Conservation (phyloP, 2,888 invertebrate genomes). For the Axea sp. region DNA sequence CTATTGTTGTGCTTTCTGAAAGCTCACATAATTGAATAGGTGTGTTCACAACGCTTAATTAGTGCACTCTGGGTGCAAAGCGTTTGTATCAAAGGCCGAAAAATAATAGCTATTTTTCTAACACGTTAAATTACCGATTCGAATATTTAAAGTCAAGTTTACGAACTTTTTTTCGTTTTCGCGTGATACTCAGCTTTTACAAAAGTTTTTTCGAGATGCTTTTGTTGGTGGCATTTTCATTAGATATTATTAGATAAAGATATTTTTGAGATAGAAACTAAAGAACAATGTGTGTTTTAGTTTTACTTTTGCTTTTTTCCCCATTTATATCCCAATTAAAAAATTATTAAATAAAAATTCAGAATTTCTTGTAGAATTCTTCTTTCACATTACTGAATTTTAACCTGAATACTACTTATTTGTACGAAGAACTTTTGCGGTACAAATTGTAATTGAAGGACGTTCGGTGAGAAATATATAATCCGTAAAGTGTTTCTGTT, state of each 20-base stretch:
- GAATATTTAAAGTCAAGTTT: slow-evolving; percentile 30
- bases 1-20: slow-evolving; percentile 39
- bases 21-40: slow-evolving; percentile 49
- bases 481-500: slow-evolving; percentile 53
- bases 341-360: too few species aligned
- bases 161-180: slow-evolving; percentile 23
- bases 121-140: slow-evolving; percentile 30
- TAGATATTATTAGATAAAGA: too few species aligned
- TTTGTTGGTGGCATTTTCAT: too few species aligned
- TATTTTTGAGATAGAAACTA: too few species aligned
- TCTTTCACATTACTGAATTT: slow-evolving; percentile 28
- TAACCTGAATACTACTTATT: slow-evolving; percentile 39
- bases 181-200: too few species aligned
- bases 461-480: slow-evolving; percentile 51
- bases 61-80: slow-evolving; percentile 21
- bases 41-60: slow-evolving; percentile 52
- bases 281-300: too few species aligned
- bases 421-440: slow-evolving; percentile 44
- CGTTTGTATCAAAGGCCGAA: slow-evolving; percentile 23
- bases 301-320: too few species aligned
- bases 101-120: slow-evolving; percentile 32
- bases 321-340: too few species aligned
- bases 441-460: slow-evolving; percentile 49
- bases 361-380: slow-evolving; percentile 2
- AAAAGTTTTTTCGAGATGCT: too few species aligned